phyloP scores from a whole-genome alignment of 2,888 invertebrate genomes.

The Oligia latruncula region DNA sequence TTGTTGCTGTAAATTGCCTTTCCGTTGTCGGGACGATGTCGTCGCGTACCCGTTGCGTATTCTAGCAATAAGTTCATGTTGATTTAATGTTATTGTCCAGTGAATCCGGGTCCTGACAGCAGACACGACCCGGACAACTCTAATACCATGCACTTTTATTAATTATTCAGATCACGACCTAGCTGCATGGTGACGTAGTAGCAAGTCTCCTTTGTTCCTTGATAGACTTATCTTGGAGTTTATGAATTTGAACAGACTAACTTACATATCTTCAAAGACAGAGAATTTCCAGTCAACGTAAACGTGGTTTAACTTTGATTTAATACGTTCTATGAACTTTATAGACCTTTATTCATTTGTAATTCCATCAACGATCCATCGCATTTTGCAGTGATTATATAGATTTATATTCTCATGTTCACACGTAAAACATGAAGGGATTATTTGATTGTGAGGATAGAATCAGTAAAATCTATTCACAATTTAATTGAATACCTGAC shows the following conservation, averaged over 20 bases:
- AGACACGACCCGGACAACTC: slow-evolving; percentile 28
- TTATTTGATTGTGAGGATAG: slow-evolving; percentile 1
- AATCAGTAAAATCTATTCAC: slow-evolving; percentile 19
- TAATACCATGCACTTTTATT: slow-evolving; percentile 57
- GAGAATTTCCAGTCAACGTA: neutral
- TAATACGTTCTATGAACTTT: slow-evolving; percentile 2
- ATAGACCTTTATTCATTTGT: neutral
- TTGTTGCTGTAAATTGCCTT: slow-evolving; percentile 85
- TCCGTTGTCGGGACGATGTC: slow-evolving; percentile 79
- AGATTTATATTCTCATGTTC: slow-evolving; percentile 18
- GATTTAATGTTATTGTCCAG: slow-evolving; percentile 82
- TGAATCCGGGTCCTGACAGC: slow-evolving; percentile 67
- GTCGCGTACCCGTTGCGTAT: slow-evolving; percentile 78
- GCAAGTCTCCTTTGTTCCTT: slow-evolving; percentile 25
- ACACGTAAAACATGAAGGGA: slow-evolving; percentile 22
- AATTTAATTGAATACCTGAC: slow-evolving; percentile 16
- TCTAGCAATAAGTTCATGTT: slow-evolving; percentile 79
- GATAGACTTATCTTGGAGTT: neutral
- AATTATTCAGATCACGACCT: slow-evolving; percentile 44
- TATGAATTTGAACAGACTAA: slow-evolving; percentile 7
- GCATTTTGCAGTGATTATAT: slow-evolving; percentile 3
- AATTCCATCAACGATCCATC: neutral
- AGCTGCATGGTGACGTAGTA: neutral
- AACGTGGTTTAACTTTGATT: slow-evolving; percentile 5
- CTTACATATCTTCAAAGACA: neutral